Evolutionary conservation across 2,888 invertebrate genomes (phyloP).

Genomic region (Tineola bisselliella): DNA sequence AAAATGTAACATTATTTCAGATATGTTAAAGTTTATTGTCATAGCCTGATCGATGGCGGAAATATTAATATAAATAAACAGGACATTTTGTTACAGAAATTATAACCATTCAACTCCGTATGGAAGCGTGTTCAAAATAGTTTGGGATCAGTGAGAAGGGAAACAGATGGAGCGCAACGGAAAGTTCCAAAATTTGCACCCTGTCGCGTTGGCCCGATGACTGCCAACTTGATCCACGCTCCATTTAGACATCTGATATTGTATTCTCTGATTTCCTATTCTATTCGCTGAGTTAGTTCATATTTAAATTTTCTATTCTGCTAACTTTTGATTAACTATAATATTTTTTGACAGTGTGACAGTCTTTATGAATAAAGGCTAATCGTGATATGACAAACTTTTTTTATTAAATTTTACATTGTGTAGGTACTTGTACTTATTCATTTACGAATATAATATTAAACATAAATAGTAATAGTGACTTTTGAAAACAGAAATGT

Average conservation of each 20-base stretch:
- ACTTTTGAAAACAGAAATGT: too few relatives aligned
- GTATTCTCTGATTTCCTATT: neutral
- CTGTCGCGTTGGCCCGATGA: neutral
- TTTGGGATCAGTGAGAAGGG: slow-evolving; percentile 24
- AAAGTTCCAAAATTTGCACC: slow-evolving; percentile 3
- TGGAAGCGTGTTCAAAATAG: slow-evolving; percentile 23
- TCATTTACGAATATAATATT: too few relatives aligned
- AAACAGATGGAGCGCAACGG: slow-evolving; percentile 27
- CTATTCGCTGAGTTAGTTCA: neutral
- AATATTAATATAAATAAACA: neutral
- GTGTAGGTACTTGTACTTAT: too few relatives aligned
- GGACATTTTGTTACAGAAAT: neutral
- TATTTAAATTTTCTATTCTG: too few relatives aligned
- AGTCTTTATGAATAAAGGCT: too few relatives aligned
- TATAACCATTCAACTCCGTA: slow-evolving; percentile 22
- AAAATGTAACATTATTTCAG: too few relatives aligned
- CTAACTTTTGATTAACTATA: too few relatives aligned
- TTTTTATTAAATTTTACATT: too few relatives aligned
- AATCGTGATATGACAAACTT: too few relatives aligned
- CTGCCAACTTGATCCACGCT: neutral
- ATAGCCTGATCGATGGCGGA: neutral
- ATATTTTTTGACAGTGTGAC: too few relatives aligned
- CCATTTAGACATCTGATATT: neutral
- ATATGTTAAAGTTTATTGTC: too few relatives aligned
- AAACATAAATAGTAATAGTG: too few relatives aligned